phyloP scores from a whole-genome alignment of 2,888 invertebrate species.

The Drosophila kambysellisi region DNA sequence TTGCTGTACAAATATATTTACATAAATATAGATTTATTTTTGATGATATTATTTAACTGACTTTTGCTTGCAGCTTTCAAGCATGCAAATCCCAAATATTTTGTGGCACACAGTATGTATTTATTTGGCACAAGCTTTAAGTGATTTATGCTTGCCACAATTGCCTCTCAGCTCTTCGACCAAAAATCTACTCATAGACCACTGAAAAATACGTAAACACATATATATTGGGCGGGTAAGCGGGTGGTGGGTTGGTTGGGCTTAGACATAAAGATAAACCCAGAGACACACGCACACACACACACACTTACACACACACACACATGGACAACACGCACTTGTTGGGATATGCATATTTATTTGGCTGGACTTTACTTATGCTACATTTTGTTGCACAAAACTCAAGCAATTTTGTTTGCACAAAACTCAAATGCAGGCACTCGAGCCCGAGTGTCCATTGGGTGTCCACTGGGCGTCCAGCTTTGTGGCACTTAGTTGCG shows the following conservation, averaged over 20 bases:
- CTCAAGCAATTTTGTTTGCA: slow-evolving; percentile 66
- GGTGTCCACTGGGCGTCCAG: slow-evolving; percentile 23
- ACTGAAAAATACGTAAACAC: slow-evolving; percentile 62
- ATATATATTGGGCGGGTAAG: slow-evolving; percentile 1
- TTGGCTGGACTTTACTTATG: slow-evolving; percentile 78
- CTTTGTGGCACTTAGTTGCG: slow-evolving; percentile 54
- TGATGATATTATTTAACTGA: slow-evolving; percentile 43
- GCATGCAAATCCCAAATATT: slow-evolving; percentile 59
- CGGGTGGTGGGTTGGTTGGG: background rate
- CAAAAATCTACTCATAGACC: slow-evolving; percentile 55
- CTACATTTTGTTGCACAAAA: slow-evolving; percentile 66
- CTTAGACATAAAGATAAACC: slow-evolving; percentile 24
- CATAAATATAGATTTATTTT: slow-evolving; percentile 32
- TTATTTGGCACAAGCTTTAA: slow-evolving; percentile 81
- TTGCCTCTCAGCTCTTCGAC: slow-evolving; percentile 53
- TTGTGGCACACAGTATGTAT: slow-evolving; percentile 73
- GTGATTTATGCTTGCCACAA: slow-evolving; percentile 78
- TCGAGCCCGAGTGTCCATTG: slow-evolving; percentile 21
- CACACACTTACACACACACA: background rate
- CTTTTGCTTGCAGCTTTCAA: slow-evolving; percentile 54
- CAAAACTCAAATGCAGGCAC: slow-evolving; percentile 63
- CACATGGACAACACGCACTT: slow-evolving; percentile 42
- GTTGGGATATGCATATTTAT: slow-evolving; percentile 70
- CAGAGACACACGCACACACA: slow-evolving; percentile 13
- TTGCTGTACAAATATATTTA: slow-evolving; percentile 53